Base-by-base conservation (phyloP, 1,140 invertebrate genomes). In the Drosophila seguyi region DNA sequence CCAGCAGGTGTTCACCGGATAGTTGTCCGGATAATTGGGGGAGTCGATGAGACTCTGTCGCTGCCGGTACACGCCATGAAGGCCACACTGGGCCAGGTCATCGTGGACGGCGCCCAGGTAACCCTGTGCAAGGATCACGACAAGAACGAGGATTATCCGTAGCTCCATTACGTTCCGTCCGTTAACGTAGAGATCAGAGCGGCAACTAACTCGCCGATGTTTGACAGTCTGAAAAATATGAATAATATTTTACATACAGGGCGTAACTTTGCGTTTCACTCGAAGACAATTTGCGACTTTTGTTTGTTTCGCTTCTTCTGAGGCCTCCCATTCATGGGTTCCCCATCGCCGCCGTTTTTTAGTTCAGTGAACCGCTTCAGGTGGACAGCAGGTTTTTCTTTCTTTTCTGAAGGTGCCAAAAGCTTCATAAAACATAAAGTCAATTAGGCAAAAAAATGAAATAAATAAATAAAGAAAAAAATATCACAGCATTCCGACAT, bases 1-100 rank as follows among this genome's bases (percentile, higher is more conserved):
- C 84, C 94, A 95, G 29, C 94, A 86, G 16, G 87, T 78, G 66
- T 93, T 92, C 14, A 71, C 58, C 1, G 93, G 87, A 93, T 94
- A 94, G 41, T 92, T 90, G 36, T 83, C 68, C 1, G 94, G 94
- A 80, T 95, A 95, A 72, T 93, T 93, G n/a, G 93, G 94, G 6
- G 93, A 93, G 48, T 93, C 83, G 2, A 94, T 62, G 6, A 93
- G 47, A 42, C 92, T 93, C 85, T 93, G 91, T 0, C 86, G 77
- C 41, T 83, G 76, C 6, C 85, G 66, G 41, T 91, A 92, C 20
- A 91, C 79, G 4, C 90, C 91, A 10, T 90, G 86, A 3, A 92
- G 47, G 0, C 79, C 79, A n/a, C 91, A 92, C 45, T 91, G 79
- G 0, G 81, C 53, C 39, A 92, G 53, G 42, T 92, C 91, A 56